phyloP scores from a whole-genome alignment of 2,888 invertebrate genomes.

The Himalopsyche anomala region DNA sequence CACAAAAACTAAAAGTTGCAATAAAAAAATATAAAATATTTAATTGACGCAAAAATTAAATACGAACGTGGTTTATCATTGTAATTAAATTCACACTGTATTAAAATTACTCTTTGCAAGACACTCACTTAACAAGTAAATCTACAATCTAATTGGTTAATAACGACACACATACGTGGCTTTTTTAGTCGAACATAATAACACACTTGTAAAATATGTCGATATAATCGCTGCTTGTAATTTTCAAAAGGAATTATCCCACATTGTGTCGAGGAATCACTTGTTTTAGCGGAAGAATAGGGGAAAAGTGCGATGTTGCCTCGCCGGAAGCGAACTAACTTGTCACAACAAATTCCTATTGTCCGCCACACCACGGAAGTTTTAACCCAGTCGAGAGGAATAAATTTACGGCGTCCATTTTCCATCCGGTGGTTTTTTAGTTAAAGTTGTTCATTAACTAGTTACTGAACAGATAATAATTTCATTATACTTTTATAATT shows the following conservation, averaged over 20 bases:
- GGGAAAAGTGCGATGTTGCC: slow-evolving; percentile 16
- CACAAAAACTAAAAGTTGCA: no score
- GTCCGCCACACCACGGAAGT: not conserved
- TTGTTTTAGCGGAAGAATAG: not conserved
- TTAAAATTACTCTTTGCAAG: no score
- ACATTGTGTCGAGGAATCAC: slow-evolving; percentile 7
- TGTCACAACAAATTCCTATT: slow-evolving; percentile 40
- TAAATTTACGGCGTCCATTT: not conserved
- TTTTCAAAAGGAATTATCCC: slow-evolving; percentile 24
- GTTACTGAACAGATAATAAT: not conserved
- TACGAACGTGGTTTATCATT: no score
- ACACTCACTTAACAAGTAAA: no score
- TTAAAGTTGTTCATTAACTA: not conserved
- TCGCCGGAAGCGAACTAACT: slow-evolving; percentile 3
- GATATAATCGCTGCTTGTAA: slow-evolving; percentile 22
- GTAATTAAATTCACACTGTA: no score
- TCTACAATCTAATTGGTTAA: no score
- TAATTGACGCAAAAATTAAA: no score
- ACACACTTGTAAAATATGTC: not conserved
- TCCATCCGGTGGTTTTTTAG: not conserved
- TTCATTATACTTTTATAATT: not conserved
- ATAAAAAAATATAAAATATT: no score
- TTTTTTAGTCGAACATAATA: no score
- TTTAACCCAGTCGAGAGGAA: not conserved
- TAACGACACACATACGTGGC: no score